phyloP scores from a whole-genome alignment of 1,140 invertebrate genomes.

The Harpegnathos saltator region DNA sequence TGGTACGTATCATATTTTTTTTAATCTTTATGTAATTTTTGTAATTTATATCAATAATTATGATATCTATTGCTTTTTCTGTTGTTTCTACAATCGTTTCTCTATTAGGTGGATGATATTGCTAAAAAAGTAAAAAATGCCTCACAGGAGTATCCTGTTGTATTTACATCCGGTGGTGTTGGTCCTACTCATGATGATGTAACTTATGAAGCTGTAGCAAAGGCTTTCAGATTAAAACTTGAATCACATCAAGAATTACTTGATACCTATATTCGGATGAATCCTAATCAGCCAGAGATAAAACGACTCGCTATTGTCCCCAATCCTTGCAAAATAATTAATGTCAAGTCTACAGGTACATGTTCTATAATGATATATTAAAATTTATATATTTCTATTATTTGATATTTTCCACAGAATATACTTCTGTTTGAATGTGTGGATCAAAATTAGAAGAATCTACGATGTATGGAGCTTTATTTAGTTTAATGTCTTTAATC shows the following conservation, averaged over 20 bases:
- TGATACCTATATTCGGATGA: constrained; percentile 81
- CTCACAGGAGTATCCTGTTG: constrained; percentile 86
- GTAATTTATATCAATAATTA: constrained; percentile 2
- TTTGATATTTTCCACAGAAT: too few relatives aligned
- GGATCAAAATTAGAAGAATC: background rate
- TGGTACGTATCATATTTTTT: constrained; percentile 72
- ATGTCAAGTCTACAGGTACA: constrained; percentile 66
- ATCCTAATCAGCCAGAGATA: constrained; percentile 70
- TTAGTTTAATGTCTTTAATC: background rate
- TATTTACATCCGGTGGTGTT: constrained; percentile 91
- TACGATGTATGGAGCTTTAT: background rate
- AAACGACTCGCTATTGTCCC: constrained; percentile 74
- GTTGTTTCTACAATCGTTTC: background rate
- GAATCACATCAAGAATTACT: constrained; percentile 86
- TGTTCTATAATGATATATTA: background rate
- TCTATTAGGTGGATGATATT: constrained; percentile 87
- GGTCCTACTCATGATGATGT: constrained; percentile 93
- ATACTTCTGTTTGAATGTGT: background rate
- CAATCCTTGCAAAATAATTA: constrained; percentile 75
- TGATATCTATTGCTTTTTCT: background rate
- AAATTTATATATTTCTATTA: too few relatives aligned
- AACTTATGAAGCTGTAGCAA: constrained; percentile 90
- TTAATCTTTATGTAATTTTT: background rate
- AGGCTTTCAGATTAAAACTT: constrained; percentile 88
- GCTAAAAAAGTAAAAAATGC: constrained; percentile 87